Evolutionary conservation across 1,140 invertebrate genomes (phyloP).

Genomic region (Brachionus paranguensis): DNA sequence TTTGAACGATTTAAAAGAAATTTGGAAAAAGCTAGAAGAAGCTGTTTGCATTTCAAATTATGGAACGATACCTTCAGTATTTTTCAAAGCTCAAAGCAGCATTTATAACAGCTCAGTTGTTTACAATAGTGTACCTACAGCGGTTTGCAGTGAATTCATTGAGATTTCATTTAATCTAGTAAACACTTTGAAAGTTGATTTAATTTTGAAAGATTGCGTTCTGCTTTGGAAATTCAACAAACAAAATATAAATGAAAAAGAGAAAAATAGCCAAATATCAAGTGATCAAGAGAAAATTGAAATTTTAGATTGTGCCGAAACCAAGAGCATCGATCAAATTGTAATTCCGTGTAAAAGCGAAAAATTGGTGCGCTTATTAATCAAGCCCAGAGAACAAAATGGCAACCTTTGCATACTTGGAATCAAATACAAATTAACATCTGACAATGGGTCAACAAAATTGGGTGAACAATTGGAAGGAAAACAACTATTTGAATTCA

Average conservation of each 20-base stretch:
- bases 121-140: not conserved
- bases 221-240: not conserved
- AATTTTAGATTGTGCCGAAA: not conserved
- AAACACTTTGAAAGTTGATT: not conserved
- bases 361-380: not conserved
- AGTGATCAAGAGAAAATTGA: not conserved
- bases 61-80: not conserved
- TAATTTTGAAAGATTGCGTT: not conserved
- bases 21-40: slow-evolving; percentile 9
- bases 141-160: not conserved
- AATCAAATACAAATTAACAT: not conserved
- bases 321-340: not conserved
- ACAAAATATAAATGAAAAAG: not conserved
- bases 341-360: not conserved
- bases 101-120: not conserved
- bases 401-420: not conserved
- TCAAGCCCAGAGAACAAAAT: not conserved
- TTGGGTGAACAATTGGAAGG: not conserved
- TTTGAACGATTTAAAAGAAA: not conserved
- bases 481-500: slow-evolving; percentile 23
- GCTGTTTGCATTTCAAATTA: not conserved
- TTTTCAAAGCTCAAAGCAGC: not conserved
- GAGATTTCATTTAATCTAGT: not conserved
- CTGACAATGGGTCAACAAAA: not conserved
- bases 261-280: not conserved